These are phyloP conservation scores for Sula dactylatra DNA, from an alignment of 2,113 vertebrate genomes.

Conservation along the genomic window DNA sequence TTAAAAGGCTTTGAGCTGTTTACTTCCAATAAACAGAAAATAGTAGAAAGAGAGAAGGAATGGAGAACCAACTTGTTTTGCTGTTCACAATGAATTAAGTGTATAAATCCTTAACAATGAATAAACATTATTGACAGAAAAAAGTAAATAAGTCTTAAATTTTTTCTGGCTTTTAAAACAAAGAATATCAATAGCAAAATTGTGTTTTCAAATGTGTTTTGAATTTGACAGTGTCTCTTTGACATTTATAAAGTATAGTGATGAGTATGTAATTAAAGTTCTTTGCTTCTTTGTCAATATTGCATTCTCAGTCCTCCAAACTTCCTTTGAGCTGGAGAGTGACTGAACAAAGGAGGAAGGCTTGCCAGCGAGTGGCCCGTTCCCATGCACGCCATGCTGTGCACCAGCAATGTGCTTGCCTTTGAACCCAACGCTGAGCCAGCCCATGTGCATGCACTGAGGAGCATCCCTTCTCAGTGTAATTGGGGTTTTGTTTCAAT, in stretches of 20 bases:
- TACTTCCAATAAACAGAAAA: background rate
- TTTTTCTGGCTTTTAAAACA: conserved; percentile 24
- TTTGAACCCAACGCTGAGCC: background rate
- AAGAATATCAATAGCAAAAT: conserved; percentile 33
- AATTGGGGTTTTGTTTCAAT: background rate
- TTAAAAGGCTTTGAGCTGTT: background rate
- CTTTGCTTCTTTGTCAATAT: conserved; percentile 34
- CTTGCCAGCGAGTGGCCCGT: background rate
- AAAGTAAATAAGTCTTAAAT: conserved; percentile 23
- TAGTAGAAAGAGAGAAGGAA: background rate
- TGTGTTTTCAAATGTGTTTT: conserved; percentile 47
- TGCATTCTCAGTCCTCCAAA: conserved; percentile 5
- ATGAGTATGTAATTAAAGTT: conserved; percentile 35
- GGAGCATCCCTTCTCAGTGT: background rate
- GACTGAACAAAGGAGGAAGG: background rate
- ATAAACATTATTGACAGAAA: conserved; percentile 9
- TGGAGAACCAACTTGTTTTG: background rate
- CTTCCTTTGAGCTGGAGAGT: background rate
- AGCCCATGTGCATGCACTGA: background rate
- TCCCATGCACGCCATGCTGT: background rate
- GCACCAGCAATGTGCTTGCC: background rate
- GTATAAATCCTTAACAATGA: conserved; percentile 30
- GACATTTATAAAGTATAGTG: conserved; percentile 30
- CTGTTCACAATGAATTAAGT: conserved; percentile 7
- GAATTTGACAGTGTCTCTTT: conserved; percentile 40